Base-by-base conservation (phyloP, 2,113 vertebrate species). In the Gallinago undulata region DNA sequence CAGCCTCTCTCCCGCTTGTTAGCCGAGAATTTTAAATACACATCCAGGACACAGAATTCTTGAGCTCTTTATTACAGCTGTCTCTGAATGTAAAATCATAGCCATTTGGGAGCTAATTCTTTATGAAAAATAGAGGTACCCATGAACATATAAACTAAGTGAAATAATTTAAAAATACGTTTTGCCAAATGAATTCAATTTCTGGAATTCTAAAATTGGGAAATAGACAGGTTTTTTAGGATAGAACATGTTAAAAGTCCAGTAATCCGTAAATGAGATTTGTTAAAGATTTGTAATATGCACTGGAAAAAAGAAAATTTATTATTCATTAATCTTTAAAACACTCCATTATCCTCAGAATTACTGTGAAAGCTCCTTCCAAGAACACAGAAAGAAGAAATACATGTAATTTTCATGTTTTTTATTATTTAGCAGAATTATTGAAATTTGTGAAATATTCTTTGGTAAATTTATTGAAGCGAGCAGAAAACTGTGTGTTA, bases 21-120 rank as follows among this genome's bases (percentile, higher is more conserved):
- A 94, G 93, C 67, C 91, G 91, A 84, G 92, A 94, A 81, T 97
- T 98, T 83, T 87, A 96, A 92, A 94, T 81, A 95, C 70, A 92
- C 93, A 84, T 81, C 68, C 75, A 57, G 73, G 35, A 72, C 57
- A 64, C 67, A 80, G 86, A 92, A 89, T 84, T 95, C 93, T 87
- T 70, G 60, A 94, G 74, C 45, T 87, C 57, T 75, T 84, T 89
- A 77, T 87, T 91, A 82, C 80, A 91, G 62, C 81, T 91, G 73
- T 73, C 66, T 91, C 77, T 84, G 57, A 87, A 63, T 41, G 37
- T 88, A 74, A 88, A 90, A 73, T 47, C 28, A 18, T 86, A 87
- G 63, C 62, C 77, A 50, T 73, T 82, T 89, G 66, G 66, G 74
- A 82, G 17, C 82, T 92, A 72, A 76, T 94, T 93, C 47, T 84